Base-by-base conservation (phyloP, 2,797 vertebrate genomes). In the Leptodactylus fallax region DNA sequence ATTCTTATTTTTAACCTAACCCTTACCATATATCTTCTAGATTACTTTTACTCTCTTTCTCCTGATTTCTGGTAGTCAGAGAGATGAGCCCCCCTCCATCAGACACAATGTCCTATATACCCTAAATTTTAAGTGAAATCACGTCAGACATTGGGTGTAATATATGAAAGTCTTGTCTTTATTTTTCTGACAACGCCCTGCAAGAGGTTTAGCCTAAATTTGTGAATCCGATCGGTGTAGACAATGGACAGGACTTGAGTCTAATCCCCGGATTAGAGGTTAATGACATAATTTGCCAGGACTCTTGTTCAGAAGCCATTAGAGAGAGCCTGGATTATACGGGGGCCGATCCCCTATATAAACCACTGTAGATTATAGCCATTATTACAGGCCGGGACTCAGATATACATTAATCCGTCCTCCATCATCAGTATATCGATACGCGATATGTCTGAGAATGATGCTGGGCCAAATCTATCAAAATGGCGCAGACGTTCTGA, bases 251-350 rank as follows among this genome's bases (percentile, higher is more conserved):
- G 79, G 78, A 60, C 49, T 36, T 10, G 65, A 61, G 67, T 49
- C 79, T 51, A 79, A 58, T 81, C 67, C 78, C 21, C 6, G 65
- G 65, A 88, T 88, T 79, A 83, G 49, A 79, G 79, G 74, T 53
- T 87, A 83, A 78, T 83, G 51, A 65, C 23, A 63, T 63, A 63
- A 83, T 83, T 65, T 87, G 49, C 13, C 58, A 7, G 27, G 61
- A 77, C 12, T 81, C 80, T 83, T 61, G 21, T 49, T 87, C 13
- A 16, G 74, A 51, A 74, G 82, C 56, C 77, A 78, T 53, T 58
- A 63, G 56, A 76, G 82, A 71, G 56, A 83, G 23, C 81, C 53
- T 58, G 67, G 65, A 3, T 27, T 69, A 53, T 71, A 53, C 16
- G 27, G 25, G n/a, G 25, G 49, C 13, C 4, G 23, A 69, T 76